A percentile compares a stretch with the other conserved stretches of the same genome.
These are phyloP conservation scores for Poeciliopsis turneri DNA, from an alignment of 2,797 vertebrate genomes.

Conservation along the genomic window DNA sequence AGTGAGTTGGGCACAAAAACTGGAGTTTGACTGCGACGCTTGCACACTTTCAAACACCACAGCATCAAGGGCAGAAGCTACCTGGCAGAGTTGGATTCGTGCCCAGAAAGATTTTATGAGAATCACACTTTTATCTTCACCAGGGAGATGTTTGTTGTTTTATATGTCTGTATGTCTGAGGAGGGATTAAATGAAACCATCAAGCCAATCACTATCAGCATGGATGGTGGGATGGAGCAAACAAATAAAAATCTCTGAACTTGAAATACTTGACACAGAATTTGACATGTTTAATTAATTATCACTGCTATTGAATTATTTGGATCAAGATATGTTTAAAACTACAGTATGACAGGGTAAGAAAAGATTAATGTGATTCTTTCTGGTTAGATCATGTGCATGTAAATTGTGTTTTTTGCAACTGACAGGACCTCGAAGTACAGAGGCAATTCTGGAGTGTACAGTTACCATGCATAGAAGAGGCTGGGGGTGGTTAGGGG, in stretches of 20 bases:
- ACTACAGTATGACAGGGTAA: background rate
- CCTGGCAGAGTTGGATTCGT: background rate
- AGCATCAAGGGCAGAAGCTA: background rate
- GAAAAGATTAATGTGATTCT: background rate
- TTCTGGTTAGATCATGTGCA: background rate
- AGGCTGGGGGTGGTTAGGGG: slow-evolving; percentile 19
- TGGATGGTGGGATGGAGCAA: background rate
- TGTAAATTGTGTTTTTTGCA: background rate
- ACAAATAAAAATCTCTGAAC: background rate
- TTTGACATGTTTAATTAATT: background rate
- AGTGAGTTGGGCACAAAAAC: background rate
- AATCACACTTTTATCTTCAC: background rate
- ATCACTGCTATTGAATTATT: background rate
- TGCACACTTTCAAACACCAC: background rate
- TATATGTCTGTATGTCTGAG: background rate
- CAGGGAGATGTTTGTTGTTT: background rate
- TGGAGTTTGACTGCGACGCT: background rate
- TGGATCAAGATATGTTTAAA: background rate
- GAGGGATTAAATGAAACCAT: background rate
- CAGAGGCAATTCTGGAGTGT: slow-evolving; percentile 23
- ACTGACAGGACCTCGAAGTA: slow-evolving; percentile 25
- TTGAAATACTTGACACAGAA: background rate
- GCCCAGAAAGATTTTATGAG: background rate
- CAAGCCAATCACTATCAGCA: background rate
- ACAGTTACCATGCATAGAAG: slow-evolving; percentile 15